These are phyloP conservation scores for Frieseomelitta varia DNA, from an alignment of 1,140 invertebrate genomes.

Conservation along the genomic window DNA sequence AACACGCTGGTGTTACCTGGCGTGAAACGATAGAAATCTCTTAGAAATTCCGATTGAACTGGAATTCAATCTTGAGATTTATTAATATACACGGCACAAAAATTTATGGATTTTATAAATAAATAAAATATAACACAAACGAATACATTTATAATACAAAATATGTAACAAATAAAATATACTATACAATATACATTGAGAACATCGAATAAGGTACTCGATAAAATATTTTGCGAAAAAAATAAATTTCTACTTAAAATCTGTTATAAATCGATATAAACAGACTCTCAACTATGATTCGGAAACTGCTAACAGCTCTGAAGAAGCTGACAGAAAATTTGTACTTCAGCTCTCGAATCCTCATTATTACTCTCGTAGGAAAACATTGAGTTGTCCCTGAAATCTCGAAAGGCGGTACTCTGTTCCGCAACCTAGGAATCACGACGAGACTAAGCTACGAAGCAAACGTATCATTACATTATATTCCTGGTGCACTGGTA, in stretches of 20 bases:
- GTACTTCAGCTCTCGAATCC: not conserved
- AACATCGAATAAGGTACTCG: too few species aligned
- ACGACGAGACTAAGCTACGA: not conserved
- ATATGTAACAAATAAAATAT: too few species aligned
- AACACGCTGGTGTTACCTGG: not conserved
- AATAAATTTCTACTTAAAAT: too few species aligned
- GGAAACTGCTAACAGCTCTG: not conserved
- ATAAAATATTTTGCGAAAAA: too few species aligned
- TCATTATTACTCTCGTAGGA: not conserved
- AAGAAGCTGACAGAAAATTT: not conserved
- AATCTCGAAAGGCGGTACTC: slow-evolving; percentile 39
- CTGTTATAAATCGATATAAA: too few species aligned
- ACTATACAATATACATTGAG: too few species aligned
- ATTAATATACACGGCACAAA: too few species aligned
- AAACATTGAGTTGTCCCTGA: slow-evolving; percentile 11
- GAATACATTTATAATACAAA: too few species aligned
- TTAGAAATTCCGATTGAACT: not conserved
- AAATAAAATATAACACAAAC: too few species aligned
- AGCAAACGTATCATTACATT: slow-evolving; percentile 54
- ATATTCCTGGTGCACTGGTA: slow-evolving; percentile 36
- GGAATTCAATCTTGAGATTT: not conserved
- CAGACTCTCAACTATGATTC: not conserved
- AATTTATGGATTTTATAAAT: too few species aligned
- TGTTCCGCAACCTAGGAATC: not conserved
- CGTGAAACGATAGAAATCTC: not conserved